Evolutionary conservation across 2,797 vertebrate genomes (phyloP).

Genomic region (Craterocephalus amniculus): DNA sequence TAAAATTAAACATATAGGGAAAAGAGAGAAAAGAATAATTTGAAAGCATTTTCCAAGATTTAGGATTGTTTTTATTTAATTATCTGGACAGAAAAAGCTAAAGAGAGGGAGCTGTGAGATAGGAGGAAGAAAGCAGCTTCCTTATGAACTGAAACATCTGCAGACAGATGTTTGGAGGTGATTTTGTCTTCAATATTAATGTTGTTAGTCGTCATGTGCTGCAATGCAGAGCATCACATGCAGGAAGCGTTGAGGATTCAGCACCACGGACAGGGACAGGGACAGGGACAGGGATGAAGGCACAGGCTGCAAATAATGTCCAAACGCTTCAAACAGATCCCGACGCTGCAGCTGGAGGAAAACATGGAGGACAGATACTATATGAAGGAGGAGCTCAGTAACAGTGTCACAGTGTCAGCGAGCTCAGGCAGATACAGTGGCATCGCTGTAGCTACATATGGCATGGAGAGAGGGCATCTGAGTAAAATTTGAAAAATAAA

Average conservation of each 20-base stretch:
- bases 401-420: too few relatives aligned
- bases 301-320: slow-evolving; percentile 19
- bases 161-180: too few relatives aligned
- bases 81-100: slow-evolving; percentile 30
- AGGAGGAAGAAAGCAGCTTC: background rate
- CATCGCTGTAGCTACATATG: background rate
- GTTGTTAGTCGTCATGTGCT: background rate
- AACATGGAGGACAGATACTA: background rate
- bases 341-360: background rate
- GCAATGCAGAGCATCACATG: slow-evolving; percentile 1
- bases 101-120: slow-evolving; percentile 7
- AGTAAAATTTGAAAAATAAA: background rate
- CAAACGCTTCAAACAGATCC: background rate
- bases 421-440: background rate
- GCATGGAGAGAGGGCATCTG: background rate
- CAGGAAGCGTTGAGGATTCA: slow-evolving; percentile 49
- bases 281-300: slow-evolving; percentile 63
- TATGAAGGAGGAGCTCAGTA: background rate
- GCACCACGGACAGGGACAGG: too few relatives aligned
- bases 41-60: slow-evolving; percentile 19
- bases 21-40: slow-evolving; percentile 24
- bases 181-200: background rate
- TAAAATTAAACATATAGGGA: slow-evolving; percentile 1
- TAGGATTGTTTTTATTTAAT: too few relatives aligned
- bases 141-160: too few relatives aligned